Evolutionary conservation across 2,888 invertebrate species (phyloP), one percentile per base, ranked within the genome.

Genomic region (Griposia aprilina): DNA sequence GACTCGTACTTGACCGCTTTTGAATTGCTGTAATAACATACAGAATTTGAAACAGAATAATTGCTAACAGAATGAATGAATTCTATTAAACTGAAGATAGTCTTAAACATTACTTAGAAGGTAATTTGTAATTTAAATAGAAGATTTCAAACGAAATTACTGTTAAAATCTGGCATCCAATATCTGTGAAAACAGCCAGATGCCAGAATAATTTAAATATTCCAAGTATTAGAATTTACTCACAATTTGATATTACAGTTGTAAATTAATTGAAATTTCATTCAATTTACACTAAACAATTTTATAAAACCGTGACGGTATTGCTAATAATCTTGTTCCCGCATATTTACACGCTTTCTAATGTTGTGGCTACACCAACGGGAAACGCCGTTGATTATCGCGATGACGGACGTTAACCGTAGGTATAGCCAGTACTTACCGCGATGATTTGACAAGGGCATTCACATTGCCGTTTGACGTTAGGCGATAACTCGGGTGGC

Each of bases 101-200:
- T 30, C 8, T 62, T 26, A 50, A 23, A 78, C 7, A 66, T 50
- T 20, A 30, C 23, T 67, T 23, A 17, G 10, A n/a, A 23, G 30
- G 52, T 81, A 66, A 74, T 81, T 79, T 65, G 59, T 67, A 20
- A 67, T 80, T 66, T 60, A 81, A 75, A 67, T 80, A 55, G 26
- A 48, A 74, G 15, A n/a, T 66, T 81, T 60, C 36, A 50, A 81
- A 60, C 81, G 0, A 60, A 65, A 73, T 66, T 73, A 59, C 48
- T 59, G 3, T 60, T 36, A 60, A 50, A 48, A 26, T 2, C 10
- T 17, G 26, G 15, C 3, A 26, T 81, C 17, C 0, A 20, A 41
- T 81, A 60, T 55, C 52, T 74, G 66, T 20, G 81, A 55, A 80
- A 81, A 41, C 20, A 60, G 36, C 1, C 79, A 67, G 79, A 81